phyloP scores from a whole-genome alignment of 2,888 invertebrate species.

The Achlya flavicornis region DNA sequence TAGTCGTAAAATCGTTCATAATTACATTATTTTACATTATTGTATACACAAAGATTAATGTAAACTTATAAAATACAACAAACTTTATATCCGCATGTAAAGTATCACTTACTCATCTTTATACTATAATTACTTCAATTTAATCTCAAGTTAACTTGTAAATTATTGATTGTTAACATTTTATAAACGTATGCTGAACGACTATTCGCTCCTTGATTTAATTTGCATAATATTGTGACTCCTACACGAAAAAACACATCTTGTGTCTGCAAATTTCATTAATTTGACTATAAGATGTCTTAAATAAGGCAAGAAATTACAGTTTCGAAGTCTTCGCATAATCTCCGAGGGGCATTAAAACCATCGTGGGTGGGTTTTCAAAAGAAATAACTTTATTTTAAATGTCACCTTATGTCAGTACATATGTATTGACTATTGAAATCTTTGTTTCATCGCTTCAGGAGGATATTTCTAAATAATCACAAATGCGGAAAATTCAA shows the following conservation, averaged over 20 bases:
- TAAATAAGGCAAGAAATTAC: conserved; percentile 44
- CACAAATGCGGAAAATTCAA: no score
- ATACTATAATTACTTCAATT: neutral
- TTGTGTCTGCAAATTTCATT: conserved; percentile 40
- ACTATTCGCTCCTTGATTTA: conserved; percentile 19
- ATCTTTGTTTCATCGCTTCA: neutral
- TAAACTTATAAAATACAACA: neutral
- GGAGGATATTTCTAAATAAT: neutral
- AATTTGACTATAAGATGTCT: conserved; percentile 41
- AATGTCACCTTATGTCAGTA: conserved; percentile 10
- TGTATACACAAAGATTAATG: no score
- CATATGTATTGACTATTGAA: neutral
- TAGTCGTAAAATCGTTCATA: no score
- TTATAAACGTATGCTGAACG: conserved; percentile 10
- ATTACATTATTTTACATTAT: no score
- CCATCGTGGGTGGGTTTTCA: conserved; percentile 46
- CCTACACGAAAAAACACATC: conserved; percentile 39
- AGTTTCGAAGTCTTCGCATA: conserved; percentile 33
- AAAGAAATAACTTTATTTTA: conserved; percentile 33
- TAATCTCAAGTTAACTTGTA: neutral
- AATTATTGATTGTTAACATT: conserved; percentile 5
- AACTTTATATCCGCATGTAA: neutral
- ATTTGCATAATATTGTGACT: conserved; percentile 38
- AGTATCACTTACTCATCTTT: neutral
- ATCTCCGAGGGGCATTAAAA: conserved; percentile 39